A percentile compares a stretch with the other conserved stretches of the same genome.
These are phyloP conservation scores for Metacarcinus magister DNA, from an alignment of 2,888 invertebrate species.

Conservation along the genomic window DNA sequence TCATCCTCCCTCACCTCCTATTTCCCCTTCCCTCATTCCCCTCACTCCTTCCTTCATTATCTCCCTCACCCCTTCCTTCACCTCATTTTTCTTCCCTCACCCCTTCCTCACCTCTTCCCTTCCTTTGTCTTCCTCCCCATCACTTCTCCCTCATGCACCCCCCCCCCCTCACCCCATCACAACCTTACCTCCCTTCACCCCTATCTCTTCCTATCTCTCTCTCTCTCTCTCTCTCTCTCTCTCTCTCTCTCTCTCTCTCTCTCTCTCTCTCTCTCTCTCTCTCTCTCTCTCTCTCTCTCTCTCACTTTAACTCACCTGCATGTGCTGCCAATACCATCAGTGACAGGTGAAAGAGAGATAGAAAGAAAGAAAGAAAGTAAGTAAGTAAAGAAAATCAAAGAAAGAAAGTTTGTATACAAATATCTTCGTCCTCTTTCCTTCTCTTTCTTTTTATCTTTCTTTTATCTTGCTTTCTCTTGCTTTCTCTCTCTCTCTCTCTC, in stretches of 20 bases:
- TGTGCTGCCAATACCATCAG: neutral
- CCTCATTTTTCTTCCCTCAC: neutral
- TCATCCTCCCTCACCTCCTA: neutral
- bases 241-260: neutral
- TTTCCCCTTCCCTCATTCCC: neutral
- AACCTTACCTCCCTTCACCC: neutral
- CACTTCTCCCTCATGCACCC: neutral
- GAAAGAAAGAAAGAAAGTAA: neutral
- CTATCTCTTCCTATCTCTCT: neutral
- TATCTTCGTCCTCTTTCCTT: slow-evolving; percentile 20
- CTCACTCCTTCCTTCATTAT: neutral
- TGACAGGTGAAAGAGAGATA: neutral
- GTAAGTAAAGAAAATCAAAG: neutral
- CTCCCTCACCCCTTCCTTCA: neutral
- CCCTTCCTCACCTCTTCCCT: neutral
- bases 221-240: neutral
- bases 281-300: neutral
- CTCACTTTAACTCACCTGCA: neutral
- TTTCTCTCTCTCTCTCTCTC: slow-evolving; percentile 59
- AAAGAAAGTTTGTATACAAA: neutral
- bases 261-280: neutral
- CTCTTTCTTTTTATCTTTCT: slow-evolving; percentile 29
- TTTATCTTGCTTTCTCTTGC: slow-evolving; percentile 39
- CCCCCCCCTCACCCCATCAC: neutral
- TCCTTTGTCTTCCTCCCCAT: too few species aligned